Evolutionary conservation across 2,888 invertebrate genomes (phyloP).

Genomic region (Epirrhoe alternata): DNA sequence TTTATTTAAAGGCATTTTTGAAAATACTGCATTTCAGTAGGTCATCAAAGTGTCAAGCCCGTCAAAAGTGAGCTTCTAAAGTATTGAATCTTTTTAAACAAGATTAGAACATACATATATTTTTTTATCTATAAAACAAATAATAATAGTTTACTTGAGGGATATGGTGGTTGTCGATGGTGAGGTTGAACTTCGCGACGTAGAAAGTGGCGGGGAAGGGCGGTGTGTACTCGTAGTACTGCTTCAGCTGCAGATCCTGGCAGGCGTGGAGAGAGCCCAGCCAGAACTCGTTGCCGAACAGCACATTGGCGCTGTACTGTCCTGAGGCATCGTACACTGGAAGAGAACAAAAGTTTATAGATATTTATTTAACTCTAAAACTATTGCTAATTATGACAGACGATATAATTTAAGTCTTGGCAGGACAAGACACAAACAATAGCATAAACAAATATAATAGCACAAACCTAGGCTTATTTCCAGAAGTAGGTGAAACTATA

Average conservation of each 20-base stretch:
- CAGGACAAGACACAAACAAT: too few species aligned
- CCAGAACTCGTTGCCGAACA: slow-evolving; percentile 94
- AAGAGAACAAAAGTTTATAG: slow-evolving; percentile 42
- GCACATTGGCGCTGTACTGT: slow-evolving; percentile 90
- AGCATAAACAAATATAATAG: too few species aligned
- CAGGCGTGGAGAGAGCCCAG: slow-evolving; percentile 90
- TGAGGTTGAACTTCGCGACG: slow-evolving; percentile 85
- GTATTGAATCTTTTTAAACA: too few species aligned
- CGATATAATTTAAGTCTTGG: too few species aligned
- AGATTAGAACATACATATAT: too few species aligned
- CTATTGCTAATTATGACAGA: too few species aligned
- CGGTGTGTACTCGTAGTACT: slow-evolving; percentile 81
- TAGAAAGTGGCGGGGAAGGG: slow-evolving; percentile 87
- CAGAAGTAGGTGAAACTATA: too few species aligned
- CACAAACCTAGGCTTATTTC: too few species aligned
- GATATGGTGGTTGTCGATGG: slow-evolving; percentile 80
- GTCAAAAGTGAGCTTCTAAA: too few species aligned
- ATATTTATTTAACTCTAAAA: not conserved
- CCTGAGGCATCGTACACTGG: slow-evolving; percentile 93
- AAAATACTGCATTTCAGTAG: too few species aligned
- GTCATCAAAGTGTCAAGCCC: too few species aligned
- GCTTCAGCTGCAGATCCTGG: slow-evolving; percentile 85
- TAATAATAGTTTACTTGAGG: slow-evolving; percentile 73
- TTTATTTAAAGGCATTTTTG: too few species aligned
- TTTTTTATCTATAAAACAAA: not conserved